Conservation (phyloP, 2,888 invertebrate species). For the Nemurella pictetii region DNA sequence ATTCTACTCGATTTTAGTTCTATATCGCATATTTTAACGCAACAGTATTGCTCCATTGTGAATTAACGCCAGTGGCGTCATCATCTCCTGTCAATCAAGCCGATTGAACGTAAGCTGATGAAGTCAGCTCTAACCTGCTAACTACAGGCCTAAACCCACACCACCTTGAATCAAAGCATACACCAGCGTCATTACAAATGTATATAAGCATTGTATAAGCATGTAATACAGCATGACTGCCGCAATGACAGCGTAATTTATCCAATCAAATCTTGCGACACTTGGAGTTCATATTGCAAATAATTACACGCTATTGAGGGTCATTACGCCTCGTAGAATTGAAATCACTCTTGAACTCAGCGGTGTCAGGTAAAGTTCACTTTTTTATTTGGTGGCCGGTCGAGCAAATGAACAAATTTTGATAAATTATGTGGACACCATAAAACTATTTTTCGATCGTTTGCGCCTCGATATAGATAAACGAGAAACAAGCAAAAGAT, state of each 20-base stretch:
- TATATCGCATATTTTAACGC: neutral
- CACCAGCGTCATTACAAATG: neutral
- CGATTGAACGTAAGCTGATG: neutral
- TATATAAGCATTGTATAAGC: neutral
- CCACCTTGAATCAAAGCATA: neutral
- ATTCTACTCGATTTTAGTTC: no score
- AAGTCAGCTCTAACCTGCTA: neutral
- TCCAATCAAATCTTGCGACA: constrained; percentile 17
- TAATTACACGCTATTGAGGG: constrained; percentile 22
- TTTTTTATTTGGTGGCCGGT: neutral
- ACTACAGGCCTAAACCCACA: neutral
- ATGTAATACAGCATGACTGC: neutral
- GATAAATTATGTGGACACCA: neutral
- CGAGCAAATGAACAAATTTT: neutral
- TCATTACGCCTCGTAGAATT: neutral
- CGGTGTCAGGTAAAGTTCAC: neutral
- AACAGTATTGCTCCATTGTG: neutral
- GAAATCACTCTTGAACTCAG: neutral
- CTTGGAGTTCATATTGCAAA: constrained; percentile 16
- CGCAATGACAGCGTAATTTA: neutral
- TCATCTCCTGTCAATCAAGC: neutral
- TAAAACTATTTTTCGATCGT: neutral
- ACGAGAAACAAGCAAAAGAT: neutral
- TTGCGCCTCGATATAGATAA: neutral
- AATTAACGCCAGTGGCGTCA: neutral